Evolutionary conservation across 2,888 invertebrate species (phyloP).

Genomic region (Dryobotodes eremita): DNA sequence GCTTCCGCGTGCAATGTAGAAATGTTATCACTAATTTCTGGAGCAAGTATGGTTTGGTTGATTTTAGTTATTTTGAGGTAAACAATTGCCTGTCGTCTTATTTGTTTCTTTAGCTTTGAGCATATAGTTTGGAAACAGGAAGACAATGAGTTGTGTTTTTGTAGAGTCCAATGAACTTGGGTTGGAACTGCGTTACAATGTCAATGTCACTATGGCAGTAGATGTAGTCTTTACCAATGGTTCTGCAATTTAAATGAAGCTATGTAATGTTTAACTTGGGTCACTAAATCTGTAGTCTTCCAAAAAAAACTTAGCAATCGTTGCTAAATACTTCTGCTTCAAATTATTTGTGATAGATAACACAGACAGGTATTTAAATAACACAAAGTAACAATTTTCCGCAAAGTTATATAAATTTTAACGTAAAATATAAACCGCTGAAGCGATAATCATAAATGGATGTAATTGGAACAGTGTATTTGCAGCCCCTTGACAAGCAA

Average conservation of each 20-base stretch:
- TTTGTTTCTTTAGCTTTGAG: slow-evolving; percentile 14
- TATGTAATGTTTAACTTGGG: background rate
- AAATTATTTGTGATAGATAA: background rate
- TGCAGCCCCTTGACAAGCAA: slow-evolving; percentile 21
- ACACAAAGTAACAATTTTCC: background rate
- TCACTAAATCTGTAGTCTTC: background rate
- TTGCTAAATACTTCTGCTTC: background rate
- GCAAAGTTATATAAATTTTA: slow-evolving; percentile 10
- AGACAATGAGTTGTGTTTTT: slow-evolving; percentile 1
- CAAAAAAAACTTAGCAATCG: background rate
- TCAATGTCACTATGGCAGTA: background rate
- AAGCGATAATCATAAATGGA: slow-evolving; percentile 31
- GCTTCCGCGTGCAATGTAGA: slow-evolving; percentile 39
- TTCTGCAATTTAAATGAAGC: background rate
- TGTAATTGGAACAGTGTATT: slow-evolving; percentile 34
- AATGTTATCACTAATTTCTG: slow-evolving; percentile 26
- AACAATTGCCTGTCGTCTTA: slow-evolving; percentile 23
- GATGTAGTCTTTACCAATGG: background rate
- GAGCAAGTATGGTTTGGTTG: slow-evolving; percentile 18
- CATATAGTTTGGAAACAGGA: slow-evolving; percentile 20
- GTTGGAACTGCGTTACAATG: background rate
- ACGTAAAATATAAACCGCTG: slow-evolving; percentile 29
- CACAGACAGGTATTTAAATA: background rate
- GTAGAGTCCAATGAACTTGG: slow-evolving; percentile 13
- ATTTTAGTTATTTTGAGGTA: slow-evolving; percentile 13